Evolutionary conservation across 2,113 vertebrate species (phyloP).

Genomic region (Channa argus): DNA sequence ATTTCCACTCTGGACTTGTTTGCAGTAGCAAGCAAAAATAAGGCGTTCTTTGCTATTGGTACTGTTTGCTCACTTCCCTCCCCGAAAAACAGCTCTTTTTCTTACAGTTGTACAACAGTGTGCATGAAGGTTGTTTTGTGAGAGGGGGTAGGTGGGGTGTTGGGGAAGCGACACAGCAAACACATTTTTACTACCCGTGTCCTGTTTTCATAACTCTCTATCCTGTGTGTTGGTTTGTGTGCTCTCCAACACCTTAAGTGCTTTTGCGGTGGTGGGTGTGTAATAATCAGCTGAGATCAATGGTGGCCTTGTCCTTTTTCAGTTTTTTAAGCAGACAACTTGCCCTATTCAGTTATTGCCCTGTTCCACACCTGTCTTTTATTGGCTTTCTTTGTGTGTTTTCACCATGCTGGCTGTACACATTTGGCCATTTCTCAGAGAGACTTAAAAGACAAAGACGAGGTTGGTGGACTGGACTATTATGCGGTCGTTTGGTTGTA

Average conservation of each 20-base stretch:
- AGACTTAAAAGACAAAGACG: conserved; percentile 51
- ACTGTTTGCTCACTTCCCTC: conserved; percentile 43
- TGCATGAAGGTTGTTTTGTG: not conserved
- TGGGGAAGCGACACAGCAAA: conserved; percentile 15
- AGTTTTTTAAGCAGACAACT: conserved; percentile 54
- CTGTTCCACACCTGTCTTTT: conserved; percentile 72
- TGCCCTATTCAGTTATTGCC: conserved; percentile 56
- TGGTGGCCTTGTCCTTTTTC: conserved; percentile 57
- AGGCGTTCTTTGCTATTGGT: conserved; percentile 24
- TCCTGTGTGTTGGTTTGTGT: conserved; percentile 22
- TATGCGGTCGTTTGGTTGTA: conserved; percentile 74
- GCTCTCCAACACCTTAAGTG: conserved; percentile 35
- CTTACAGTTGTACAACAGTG: conserved; percentile 25
- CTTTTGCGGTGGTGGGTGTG: conserved; percentile 46
- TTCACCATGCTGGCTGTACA: conserved; percentile 43
- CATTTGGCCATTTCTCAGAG: conserved; percentile 57
- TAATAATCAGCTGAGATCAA: conserved; percentile 58
- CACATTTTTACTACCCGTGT: conserved; percentile 47
- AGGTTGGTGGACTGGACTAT: conserved; percentile 46
- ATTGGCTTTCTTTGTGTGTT: conserved; percentile 56
- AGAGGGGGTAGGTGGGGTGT: not conserved
- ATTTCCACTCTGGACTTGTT: conserved; percentile 34
- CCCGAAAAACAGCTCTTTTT: conserved; percentile 32
- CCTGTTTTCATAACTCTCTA: conserved; percentile 23
- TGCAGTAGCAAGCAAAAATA: conserved; percentile 37